A percentile compares a stretch with the other conserved stretches of the same genome.
Evolutionary conservation across 2,888 invertebrate species (phyloP).

Genomic region (Clepsis dumicolana): DNA sequence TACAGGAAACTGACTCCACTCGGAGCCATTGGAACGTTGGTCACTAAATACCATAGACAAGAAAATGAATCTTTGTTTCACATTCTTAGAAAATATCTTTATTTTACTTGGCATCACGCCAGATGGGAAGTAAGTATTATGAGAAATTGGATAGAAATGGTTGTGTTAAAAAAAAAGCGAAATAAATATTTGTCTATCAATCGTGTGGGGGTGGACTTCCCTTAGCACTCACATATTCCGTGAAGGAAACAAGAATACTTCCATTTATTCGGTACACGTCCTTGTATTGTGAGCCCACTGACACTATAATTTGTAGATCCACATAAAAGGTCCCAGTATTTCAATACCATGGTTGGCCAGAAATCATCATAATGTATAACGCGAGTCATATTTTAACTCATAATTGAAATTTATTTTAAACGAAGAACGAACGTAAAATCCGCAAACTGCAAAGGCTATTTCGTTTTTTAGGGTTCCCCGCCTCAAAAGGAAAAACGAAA

Average conservation of each 20-base stretch:
- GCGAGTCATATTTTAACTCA: no score
- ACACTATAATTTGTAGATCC: not conserved
- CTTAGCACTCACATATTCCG: constrained; percentile 18
- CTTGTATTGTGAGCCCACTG: constrained; percentile 14
- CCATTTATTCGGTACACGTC: constrained; percentile 20
- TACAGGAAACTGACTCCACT: not conserved
- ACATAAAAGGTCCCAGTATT: not conserved
- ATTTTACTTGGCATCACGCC: constrained; percentile 18
- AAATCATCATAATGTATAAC: no score
- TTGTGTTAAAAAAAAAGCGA: constrained; percentile 33
- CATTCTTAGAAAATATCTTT: not conserved
- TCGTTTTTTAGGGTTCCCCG: no score
- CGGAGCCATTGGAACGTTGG: not conserved
- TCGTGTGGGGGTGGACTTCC: constrained; percentile 19
- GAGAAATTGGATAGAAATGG: constrained; percentile 15
- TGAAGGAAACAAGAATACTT: constrained; percentile 13
- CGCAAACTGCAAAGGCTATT: not conserved
- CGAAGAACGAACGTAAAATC: not conserved
- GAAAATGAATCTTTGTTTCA: not conserved
- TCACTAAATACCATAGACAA: not conserved
- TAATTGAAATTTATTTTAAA: not conserved
- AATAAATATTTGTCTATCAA: constrained; percentile 37
- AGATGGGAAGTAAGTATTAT: constrained; percentile 3
- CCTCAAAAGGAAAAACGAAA: no score
- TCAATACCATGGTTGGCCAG: not conserved